Percentiles rank a stretch among this genome's conserved stretches.
Evolutionary conservation across 2,113 vertebrate genomes (phyloP).

Genomic region (Elgaria multicarinata): DNA sequence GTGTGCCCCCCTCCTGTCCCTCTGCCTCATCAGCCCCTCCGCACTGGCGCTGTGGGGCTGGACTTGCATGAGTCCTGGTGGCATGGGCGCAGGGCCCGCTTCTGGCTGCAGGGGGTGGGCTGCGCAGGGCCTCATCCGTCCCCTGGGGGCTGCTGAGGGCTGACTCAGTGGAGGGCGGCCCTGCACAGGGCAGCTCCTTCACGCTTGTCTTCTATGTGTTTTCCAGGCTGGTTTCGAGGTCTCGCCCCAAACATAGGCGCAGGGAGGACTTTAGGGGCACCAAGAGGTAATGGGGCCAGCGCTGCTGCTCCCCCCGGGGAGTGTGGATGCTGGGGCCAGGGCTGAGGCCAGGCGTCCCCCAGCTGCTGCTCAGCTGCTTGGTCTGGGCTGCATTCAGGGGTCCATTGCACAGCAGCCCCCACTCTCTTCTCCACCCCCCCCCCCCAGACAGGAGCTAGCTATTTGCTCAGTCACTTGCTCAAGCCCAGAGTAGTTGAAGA

Average conservation of each 20-base stretch:
- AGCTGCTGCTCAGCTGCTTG: not conserved
- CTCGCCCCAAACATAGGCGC: constrained; percentile 84
- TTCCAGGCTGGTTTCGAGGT: constrained; percentile 87
- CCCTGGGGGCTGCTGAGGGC: not conserved
- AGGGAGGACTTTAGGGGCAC: constrained; percentile 76
- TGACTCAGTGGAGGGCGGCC: not conserved
- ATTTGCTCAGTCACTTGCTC: too few relatives aligned
- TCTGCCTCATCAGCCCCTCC: too few relatives aligned
- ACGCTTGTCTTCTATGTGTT: constrained; percentile 82
- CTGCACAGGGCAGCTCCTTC: rapidly evolving
- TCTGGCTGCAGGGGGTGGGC: constrained; percentile 21
- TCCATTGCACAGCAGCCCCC: too few relatives aligned
- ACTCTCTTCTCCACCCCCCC: rapidly evolving
- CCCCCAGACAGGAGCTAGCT: too few relatives aligned
- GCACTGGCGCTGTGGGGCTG: not conserved
- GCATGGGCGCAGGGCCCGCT: constrained; percentile 39
- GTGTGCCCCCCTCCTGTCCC: too few relatives aligned
- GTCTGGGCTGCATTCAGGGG: not conserved
- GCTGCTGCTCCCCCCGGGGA: constrained; percentile 21
- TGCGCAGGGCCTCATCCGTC: not conserved
- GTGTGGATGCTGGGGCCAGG: not conserved
- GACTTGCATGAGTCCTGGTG: not conserved
- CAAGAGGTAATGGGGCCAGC: constrained; percentile 84
- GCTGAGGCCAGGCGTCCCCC: rapidly evolving
- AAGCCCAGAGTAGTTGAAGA: too few relatives aligned